Conservation (phyloP, 2,113 vertebrate species). For the Catharus minimus region DNA sequence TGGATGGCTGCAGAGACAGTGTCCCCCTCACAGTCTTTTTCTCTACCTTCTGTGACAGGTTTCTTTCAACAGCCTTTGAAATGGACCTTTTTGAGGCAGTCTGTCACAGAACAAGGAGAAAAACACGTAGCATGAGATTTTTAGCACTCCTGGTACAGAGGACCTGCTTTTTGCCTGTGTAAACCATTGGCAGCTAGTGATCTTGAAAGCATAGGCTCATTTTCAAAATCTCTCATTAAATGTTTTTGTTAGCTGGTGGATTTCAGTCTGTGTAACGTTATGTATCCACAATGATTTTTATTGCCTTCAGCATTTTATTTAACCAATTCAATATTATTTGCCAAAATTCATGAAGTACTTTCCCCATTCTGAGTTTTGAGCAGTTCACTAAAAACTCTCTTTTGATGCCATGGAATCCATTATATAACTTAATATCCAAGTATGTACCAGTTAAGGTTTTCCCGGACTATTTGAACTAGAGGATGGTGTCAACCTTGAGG, state of each 20-base stretch:
- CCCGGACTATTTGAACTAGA: background rate
- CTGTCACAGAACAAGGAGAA: background rate
- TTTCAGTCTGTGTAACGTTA: background rate
- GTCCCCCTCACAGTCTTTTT: background rate
- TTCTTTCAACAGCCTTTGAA: background rate
- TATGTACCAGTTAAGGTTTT: background rate
- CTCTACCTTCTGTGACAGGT: background rate
- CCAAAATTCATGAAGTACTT: background rate
- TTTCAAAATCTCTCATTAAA: background rate
- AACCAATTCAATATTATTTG: background rate
- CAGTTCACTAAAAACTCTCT: background rate
- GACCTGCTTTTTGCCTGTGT: background rate
- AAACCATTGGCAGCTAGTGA: background rate
- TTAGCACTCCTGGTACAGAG: background rate
- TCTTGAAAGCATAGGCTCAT: background rate
- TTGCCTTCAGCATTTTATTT: background rate
- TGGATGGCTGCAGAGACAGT: too few relatives aligned
- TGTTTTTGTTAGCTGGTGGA: background rate
- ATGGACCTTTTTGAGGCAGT: background rate
- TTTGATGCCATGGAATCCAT: background rate
- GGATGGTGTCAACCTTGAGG: background rate
- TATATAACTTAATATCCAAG: background rate
- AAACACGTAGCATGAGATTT: fast-evolving
- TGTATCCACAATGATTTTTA: background rate
- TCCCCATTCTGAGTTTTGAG: background rate